Conservation (phyloP, 2,888 invertebrate genomes). For the Mesochorus sp. region DNA sequence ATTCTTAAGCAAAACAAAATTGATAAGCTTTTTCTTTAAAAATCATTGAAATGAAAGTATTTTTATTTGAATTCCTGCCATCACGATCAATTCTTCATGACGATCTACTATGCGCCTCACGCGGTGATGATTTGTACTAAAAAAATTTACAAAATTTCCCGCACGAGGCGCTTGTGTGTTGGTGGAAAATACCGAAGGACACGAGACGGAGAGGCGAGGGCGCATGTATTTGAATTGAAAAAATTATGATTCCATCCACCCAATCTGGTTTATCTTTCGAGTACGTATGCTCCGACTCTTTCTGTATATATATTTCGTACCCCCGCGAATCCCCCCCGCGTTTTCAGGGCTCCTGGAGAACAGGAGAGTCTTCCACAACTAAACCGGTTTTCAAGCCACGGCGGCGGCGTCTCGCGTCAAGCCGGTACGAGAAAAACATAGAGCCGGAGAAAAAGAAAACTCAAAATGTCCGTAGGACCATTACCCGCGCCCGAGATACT, state of each 20-base stretch:
- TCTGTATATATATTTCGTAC: neutral
- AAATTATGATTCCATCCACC: neutral
- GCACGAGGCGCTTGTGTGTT: neutral
- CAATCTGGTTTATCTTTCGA: conserved; percentile 51
- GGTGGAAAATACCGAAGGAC: neutral
- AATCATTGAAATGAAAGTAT: neutral
- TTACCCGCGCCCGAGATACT: neutral
- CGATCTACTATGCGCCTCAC: too few species aligned
- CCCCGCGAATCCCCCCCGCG: neutral
- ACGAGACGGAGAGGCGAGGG: neutral
- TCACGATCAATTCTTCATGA: neutral
- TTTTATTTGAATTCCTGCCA: neutral
- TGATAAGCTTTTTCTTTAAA: too few species aligned
- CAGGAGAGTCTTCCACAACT: conserved; percentile 24
- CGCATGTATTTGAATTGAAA: conserved; percentile 11
- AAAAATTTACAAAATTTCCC: neutral
- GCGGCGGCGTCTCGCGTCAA: conserved; percentile 41
- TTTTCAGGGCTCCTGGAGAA: conserved; percentile 21
- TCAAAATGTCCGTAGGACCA: conserved; percentile 10
- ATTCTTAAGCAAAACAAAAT: too few species aligned
- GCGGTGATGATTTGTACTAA: neutral
- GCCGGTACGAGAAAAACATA: conserved; percentile 47
- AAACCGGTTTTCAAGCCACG: conserved; percentile 57
- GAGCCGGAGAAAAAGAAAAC: conserved; percentile 18
- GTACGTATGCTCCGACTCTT: conserved; percentile 8